A percentile compares a stretch with the other conserved stretches of the same genome.
These are phyloP conservation scores for Nibea coibor DNA, from an alignment of 2,113 vertebrate species.

Conservation along the genomic window DNA sequence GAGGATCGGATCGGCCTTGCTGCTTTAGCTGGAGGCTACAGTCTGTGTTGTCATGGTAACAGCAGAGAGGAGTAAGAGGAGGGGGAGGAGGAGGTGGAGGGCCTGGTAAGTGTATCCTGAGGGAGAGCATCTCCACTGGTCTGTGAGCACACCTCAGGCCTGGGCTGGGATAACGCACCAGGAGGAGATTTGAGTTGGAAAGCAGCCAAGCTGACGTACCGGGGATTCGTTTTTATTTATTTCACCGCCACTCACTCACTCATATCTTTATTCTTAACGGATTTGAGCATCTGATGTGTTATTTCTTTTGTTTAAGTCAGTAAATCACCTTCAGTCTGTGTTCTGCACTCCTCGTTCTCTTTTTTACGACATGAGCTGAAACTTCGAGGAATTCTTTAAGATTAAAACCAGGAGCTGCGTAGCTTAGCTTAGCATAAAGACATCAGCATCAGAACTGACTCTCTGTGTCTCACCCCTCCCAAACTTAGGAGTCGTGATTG, in stretches of 20 bases:
- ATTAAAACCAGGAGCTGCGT: too few species aligned
- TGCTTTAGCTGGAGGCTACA: slow-evolving; percentile 76
- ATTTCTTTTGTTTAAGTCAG: background rate
- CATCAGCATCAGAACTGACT: too few species aligned
- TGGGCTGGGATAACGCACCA: slow-evolving; percentile 40
- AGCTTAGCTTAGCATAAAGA: too few species aligned
- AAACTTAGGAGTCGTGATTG: too few species aligned
- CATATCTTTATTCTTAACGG: background rate
- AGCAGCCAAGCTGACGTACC: slow-evolving; percentile 20
- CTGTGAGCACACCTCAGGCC: slow-evolving; percentile 68
- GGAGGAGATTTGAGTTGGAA: slow-evolving; percentile 34
- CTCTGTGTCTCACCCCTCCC: too few species aligned
- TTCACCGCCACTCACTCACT: background rate
- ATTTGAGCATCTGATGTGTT: background rate
- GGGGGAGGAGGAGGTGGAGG: slow-evolving; percentile 39
- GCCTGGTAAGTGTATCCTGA: slow-evolving; percentile 55
- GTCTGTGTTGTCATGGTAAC: slow-evolving; percentile 85
- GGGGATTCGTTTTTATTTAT: slow-evolving; percentile 9
- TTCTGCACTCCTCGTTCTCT: background rate
- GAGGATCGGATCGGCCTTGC: slow-evolving; percentile 59
- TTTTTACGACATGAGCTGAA: too few species aligned
- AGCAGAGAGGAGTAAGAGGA: slow-evolving; percentile 44
- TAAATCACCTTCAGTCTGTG: background rate
- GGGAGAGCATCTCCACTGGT: slow-evolving; percentile 68
- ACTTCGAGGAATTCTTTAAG: too few species aligned